phyloP scores from a whole-genome alignment of 2,113 vertebrate species.

The Callithrix jacchus region DNA sequence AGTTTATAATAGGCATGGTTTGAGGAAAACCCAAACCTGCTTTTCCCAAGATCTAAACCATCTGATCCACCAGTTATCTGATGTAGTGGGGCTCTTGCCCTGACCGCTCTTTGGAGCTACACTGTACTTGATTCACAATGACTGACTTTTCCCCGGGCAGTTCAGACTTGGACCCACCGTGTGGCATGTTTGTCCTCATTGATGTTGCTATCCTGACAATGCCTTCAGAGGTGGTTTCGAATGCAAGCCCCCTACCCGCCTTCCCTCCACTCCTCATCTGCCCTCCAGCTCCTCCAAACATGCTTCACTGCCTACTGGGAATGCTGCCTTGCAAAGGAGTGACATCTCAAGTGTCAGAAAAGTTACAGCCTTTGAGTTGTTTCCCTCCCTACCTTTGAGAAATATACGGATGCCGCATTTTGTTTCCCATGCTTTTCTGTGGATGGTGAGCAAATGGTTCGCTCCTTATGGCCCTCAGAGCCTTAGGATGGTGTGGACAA shows the following conservation, averaged over 20 bases:
- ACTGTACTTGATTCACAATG: neutral
- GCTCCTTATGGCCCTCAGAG: neutral
- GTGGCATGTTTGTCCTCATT: neutral
- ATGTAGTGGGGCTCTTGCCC: neutral
- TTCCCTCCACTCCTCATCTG: neutral
- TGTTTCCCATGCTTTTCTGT: neutral
- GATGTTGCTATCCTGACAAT: neutral
- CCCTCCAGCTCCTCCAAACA: neutral
- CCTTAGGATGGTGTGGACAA: neutral
- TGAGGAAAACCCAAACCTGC: neutral
- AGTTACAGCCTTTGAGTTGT: neutral
- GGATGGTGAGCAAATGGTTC: neutral
- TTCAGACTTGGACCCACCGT: neutral
- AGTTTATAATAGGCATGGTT: neutral
- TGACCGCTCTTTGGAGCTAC: neutral
- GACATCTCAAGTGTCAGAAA: neutral
- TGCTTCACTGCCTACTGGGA: neutral
- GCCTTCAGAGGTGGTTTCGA: neutral
- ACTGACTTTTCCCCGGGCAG: neutral
- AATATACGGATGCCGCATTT: neutral
- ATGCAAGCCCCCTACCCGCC: neutral
- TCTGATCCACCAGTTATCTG: neutral
- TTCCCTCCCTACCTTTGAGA: conserved; percentile 3
- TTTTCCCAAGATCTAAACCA: neutral
- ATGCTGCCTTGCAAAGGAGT: neutral